Conservation (phyloP, 1,140 invertebrate species). For the Aphis gossypii region DNA sequence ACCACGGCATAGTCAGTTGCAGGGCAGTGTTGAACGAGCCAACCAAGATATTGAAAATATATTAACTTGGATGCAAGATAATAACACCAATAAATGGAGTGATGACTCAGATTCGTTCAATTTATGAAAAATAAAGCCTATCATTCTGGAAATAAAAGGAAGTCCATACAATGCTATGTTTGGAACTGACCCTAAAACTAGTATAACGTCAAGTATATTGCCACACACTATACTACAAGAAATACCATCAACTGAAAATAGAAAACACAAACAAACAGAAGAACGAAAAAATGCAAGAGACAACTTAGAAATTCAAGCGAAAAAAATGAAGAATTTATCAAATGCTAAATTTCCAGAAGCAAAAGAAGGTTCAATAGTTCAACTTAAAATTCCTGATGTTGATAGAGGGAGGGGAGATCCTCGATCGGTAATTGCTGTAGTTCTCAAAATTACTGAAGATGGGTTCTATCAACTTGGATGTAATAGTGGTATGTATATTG, state of each 20-base stretch:
- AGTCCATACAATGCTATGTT: slow-evolving; percentile 63
- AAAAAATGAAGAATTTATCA: not conserved
- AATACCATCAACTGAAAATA: slow-evolving; percentile 48
- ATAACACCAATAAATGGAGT: slow-evolving; percentile 62
- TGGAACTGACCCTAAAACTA: slow-evolving; percentile 56
- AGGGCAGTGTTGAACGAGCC: slow-evolving; percentile 63
- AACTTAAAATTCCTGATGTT: not conserved
- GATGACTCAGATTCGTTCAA: too few species aligned
- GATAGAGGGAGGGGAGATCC: not conserved
- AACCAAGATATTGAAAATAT: slow-evolving; percentile 65
- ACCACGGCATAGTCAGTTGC: slow-evolving; percentile 62
- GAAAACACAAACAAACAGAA: not conserved
- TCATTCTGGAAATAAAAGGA: slow-evolving; percentile 63
- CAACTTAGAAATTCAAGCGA: not conserved
- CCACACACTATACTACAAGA: slow-evolving; percentile 1
- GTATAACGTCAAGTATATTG: slow-evolving; percentile 23
- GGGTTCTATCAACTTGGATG: not conserved
- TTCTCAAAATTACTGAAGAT: not conserved
- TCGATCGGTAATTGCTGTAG: not conserved
- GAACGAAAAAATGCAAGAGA: not conserved
- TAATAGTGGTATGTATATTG: not conserved
- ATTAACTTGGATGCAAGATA: slow-evolving; percentile 63
- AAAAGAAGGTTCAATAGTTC: not conserved
- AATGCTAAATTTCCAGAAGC: slow-evolving; percentile 25
- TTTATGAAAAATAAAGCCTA: slow-evolving; percentile 54